Evolutionary conservation across 2,113 vertebrate species (phyloP), one percentile per base, ranked within the genome.

Genomic region (Percopsis transmontana): DNA sequence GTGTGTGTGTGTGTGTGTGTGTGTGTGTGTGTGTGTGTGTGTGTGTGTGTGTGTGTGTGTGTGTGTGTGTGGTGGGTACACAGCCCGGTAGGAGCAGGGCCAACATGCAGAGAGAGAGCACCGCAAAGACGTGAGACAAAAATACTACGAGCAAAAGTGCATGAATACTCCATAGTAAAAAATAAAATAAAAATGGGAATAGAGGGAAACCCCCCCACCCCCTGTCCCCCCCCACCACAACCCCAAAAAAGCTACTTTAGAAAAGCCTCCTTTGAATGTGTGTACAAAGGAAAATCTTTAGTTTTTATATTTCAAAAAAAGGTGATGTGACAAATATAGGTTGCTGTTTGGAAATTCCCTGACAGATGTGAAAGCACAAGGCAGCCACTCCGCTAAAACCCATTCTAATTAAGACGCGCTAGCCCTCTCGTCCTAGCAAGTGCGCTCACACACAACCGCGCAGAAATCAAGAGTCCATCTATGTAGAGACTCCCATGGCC

Each of bases 281-380:
- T 86, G 71, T 89, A 89, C 83, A 84, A 86, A 72, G 70, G 74
- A 85, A 84, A 62, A 76, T 59, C 19, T 2, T 59, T 54, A 55
- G 45, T 40, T 75, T 39, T 21, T 80, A 62, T 68, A 58, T 75
- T 73, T 71, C 48, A 69, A 85, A 88, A 77, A 89, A 80, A 60
- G 67, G 74, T 64, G 63, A 68, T 41, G 79, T 84, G 86, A 89
- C 87, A 70, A 80, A 73, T 78, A 70, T 80, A 66, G 58, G 59
- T 41, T 13, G n/a, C 15, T n/a, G n/a, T 62, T 24, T 8, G 15
- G 11, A 53, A 53, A 82, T 85, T 91, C 88, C 90, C 89, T 89
- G 90, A 90, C 71, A 42, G 68, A 88, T 77, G 81, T 82, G 81
- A 87, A 75, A 87, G 85, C 84, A 66, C 72, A 19, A 68, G 70